These are phyloP conservation scores for Gymnarchus niloticus DNA, from an alignment of 2,113 vertebrate species.

Conservation along the genomic window DNA sequence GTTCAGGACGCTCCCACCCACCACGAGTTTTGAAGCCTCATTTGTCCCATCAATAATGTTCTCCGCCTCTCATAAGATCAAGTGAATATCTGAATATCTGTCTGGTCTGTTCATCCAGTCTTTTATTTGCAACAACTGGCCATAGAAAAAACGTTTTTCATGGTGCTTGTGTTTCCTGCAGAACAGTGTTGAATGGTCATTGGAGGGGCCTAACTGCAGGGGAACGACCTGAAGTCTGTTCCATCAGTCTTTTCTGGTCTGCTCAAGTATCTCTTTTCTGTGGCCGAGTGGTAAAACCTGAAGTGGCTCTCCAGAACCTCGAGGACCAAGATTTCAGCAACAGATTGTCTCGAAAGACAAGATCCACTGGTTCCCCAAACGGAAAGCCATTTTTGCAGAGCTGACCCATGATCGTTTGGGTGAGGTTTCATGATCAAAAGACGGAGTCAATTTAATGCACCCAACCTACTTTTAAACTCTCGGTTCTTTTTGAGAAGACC, in stretches of 20 bases:
- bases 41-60: too few species aligned
- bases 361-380: background rate
- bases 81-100: too few species aligned
- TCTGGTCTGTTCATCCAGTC: background rate
- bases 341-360: constrained; percentile 32
- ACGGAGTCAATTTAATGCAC: background rate
- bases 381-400: background rate
- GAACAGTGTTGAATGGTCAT: background rate
- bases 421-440: background rate
- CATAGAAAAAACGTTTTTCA: background rate
- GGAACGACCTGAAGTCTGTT: background rate
- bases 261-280: constrained; percentile 31
- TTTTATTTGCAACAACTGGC: background rate
- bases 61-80: too few species aligned
- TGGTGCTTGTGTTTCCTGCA: background rate
- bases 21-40: too few species aligned
- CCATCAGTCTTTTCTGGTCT: background rate
- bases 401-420: too few species aligned
- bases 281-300: constrained; percentile 36
- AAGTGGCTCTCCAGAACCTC: constrained; percentile 39
- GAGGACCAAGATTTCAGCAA: constrained; percentile 37
- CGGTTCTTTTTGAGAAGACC: background rate
- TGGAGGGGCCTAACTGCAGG: background rate
- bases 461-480: constrained; percentile 6
- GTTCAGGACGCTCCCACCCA: too few species aligned